A percentile compares a stretch with the other conserved stretches of the same genome.
Conservation (phyloP, 1,140 invertebrate genomes). For the Nixonia krombeini region DNA sequence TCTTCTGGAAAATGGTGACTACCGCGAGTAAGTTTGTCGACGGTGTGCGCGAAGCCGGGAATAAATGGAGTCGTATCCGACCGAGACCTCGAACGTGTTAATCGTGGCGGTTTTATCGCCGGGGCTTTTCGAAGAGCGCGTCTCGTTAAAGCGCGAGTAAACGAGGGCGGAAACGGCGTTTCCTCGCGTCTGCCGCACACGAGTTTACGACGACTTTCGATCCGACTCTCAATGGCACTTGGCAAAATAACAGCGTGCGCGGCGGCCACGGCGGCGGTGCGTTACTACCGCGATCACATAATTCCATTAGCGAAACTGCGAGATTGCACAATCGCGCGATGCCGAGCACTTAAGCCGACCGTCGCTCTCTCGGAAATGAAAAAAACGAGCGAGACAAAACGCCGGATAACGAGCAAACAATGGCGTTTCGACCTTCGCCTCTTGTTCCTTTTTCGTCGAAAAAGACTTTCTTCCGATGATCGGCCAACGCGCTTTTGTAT, state of each 20-base stretch:
- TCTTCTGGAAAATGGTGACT: too few species aligned
- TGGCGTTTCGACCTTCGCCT: too few species aligned
- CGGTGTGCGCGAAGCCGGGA: too few species aligned
- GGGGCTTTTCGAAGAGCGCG: background rate
- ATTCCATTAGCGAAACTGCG: constrained; percentile 10
- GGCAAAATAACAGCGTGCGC: constrained; percentile 2
- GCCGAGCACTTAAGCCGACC: background rate
- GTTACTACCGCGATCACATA: constrained; percentile 3
- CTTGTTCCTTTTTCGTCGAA: too few species aligned
- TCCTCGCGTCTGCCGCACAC: background rate
- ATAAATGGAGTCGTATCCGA: background rate
- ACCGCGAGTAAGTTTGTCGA: too few species aligned
- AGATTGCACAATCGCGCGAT: constrained; percentile 5
- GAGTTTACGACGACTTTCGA: background rate
- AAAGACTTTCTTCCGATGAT: too few species aligned
- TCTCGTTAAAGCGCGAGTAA: background rate
- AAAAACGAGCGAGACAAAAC: too few species aligned
- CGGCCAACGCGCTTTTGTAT: too few species aligned
- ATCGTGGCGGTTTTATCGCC: background rate
- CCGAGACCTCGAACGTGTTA: constrained; percentile 1
- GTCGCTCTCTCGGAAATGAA: too few species aligned
- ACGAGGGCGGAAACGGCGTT: background rate
- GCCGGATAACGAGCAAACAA: too few species aligned
- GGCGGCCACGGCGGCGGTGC: too few species aligned
- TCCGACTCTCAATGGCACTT: constrained; percentile 3